Percentiles rank a stretch among this genome's conserved stretches.
Conservation (phyloP, 2,888 invertebrate species). For the Galerucella pusilla region DNA sequence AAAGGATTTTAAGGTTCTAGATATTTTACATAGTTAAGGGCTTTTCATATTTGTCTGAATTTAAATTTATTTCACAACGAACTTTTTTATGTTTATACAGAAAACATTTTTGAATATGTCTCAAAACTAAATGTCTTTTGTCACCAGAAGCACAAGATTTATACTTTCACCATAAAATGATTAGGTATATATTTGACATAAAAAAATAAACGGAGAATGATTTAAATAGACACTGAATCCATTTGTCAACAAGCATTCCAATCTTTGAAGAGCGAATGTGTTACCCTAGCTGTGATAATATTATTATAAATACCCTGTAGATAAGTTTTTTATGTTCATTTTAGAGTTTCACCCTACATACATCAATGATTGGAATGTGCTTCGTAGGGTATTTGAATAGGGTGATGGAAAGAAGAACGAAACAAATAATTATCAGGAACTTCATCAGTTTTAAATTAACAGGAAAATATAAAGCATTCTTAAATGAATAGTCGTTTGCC, state of each 20-base stretch:
- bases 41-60: too few relatives aligned
- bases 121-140: slow-evolving; percentile 1
- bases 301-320: slow-evolving; percentile 30
- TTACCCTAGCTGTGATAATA: slow-evolving; percentile 51
- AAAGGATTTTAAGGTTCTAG: too few relatives aligned
- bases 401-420: neutral
- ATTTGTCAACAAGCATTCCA: slow-evolving; percentile 26
- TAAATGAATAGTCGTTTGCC: too few relatives aligned
- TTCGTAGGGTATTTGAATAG: slow-evolving; percentile 14
- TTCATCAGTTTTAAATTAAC: too few relatives aligned
- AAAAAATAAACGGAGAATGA: neutral
- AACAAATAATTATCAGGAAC: too few relatives aligned
- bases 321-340: slow-evolving; percentile 21
- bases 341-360: slow-evolving; percentile 6
- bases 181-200: neutral
- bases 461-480: too few relatives aligned
- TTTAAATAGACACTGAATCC: neutral
- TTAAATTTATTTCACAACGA: too few relatives aligned
- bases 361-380: slow-evolving; percentile 29
- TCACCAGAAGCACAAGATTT: neutral
- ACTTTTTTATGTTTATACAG: too few relatives aligned
- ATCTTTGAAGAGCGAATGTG: slow-evolving; percentile 38
- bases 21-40: too few relatives aligned
- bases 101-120: neutral
- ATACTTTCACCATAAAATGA: neutral